phyloP scores from a whole-genome alignment of 64 coral and sea anemone genomes.

The Montipora capricornis region DNA sequence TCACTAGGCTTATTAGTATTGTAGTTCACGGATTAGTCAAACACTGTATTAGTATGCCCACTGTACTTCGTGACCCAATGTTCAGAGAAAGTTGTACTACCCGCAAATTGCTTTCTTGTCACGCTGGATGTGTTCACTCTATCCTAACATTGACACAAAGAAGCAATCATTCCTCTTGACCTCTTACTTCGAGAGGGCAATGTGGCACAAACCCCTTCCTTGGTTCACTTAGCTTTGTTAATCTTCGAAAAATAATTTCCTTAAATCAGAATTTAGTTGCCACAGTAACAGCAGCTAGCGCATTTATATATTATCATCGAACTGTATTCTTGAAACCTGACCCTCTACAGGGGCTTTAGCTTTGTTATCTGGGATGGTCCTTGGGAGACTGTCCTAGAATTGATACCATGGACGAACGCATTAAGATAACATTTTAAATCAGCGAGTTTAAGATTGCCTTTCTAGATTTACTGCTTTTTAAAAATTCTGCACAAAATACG shows the following conservation, averaged over 20 bases:
- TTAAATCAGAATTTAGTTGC: slow-evolving; percentile 22
- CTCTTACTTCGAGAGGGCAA: slow-evolving; percentile 25
- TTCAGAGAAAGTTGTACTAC: background rate
- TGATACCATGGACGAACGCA: no score
- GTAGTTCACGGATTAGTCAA: slow-evolving; percentile 20
- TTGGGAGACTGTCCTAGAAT: no score
- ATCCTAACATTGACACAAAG: slow-evolving; percentile 29
- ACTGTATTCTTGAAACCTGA: background rate
- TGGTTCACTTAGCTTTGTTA: slow-evolving; percentile 6
- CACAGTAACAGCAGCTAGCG: background rate
- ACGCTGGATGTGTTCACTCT: slow-evolving; percentile 11
- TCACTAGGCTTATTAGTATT: slow-evolving; percentile 34
- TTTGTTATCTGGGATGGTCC: no score
- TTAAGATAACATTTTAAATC: no score
- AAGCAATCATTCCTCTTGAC: slow-evolving; percentile 27
- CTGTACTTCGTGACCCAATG: slow-evolving; percentile 16
- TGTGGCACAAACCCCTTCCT: background rate
- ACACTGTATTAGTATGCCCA: background rate
- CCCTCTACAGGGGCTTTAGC: background rate
- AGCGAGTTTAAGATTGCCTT: no score
- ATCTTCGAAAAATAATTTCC: slow-evolving; percentile 27
- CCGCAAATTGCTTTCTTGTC: no score
- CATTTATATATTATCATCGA: background rate
- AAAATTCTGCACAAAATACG: no score
- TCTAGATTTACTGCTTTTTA: no score